Evolutionary conservation across 2,113 vertebrate genomes (phyloP), one percentile per base, ranked within the genome.

Genomic region (Silurus glanis): DNA sequence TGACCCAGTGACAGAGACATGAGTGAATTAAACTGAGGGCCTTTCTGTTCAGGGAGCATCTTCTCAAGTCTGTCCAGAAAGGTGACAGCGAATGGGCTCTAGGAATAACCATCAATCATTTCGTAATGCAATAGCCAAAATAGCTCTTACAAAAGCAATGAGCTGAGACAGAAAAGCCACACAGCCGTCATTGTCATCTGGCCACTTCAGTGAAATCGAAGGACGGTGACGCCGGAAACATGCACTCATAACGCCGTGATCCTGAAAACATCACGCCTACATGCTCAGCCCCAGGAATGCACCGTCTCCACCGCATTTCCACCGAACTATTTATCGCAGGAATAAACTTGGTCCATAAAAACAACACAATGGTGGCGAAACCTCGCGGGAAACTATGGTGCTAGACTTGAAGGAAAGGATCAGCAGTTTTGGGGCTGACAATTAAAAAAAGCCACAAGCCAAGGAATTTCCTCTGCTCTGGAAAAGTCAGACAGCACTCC

Each of bases 361-460:
- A 47, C 74, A 69, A 45, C n/a, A 64, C 59, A 59, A 67, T 67
- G 37, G 67, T 49, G 19, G n/a, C 62, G 61, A 69, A 86, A 87
- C 25, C 28, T 17, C 80, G 45, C 74, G 64, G 49, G 67, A 71
- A 85, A 69, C 55, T 71, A 62, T 49, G 17, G n/a, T 9, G 1
- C 83, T 58, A 62, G 59, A 53, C 62, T 28, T 25, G n/a, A 80
- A 85, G 83, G 85, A 79, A 87, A 75, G 51, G 79, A 87, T 87
- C 85, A 85, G 72, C 64, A 55, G 47, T 58, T 58, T 83, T 72
- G 21, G 7, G n/a, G 45, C 66, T 66, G 83, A 85, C 64, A 72
- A 83, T 89, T 89, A 89, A 89, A 88, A 87, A 88, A 86, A 89
- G 86, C 89, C 81, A 21, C 81, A 86, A 47, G 61, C 83, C 59